Percentiles rank a stretch among this genome's conserved stretches.
These are phyloP conservation scores for Lacerta agilis DNA, from an alignment of 2,797 vertebrate species.

Conservation along the genomic window DNA sequence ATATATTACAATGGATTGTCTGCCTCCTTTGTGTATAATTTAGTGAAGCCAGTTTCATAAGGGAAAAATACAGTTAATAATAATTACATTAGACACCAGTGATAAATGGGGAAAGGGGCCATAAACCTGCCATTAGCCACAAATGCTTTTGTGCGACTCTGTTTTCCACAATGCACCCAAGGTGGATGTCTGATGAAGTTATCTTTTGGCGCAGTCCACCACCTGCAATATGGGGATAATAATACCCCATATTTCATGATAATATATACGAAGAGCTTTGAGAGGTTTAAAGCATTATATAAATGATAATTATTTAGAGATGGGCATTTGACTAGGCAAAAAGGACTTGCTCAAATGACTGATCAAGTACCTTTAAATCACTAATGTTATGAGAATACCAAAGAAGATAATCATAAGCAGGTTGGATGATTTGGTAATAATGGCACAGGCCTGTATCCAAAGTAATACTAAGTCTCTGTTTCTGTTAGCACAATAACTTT, in stretches of 20 bases:
- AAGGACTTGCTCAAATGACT: not conserved
- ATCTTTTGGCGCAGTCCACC: not conserved
- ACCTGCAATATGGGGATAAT: not conserved
- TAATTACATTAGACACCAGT: not conserved
- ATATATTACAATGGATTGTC: not conserved
- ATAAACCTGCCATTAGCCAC: not conserved
- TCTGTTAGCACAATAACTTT: too few relatives aligned
- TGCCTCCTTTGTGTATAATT: not conserved
- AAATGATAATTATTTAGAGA: not conserved
- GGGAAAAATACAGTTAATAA: conserved; percentile 13
- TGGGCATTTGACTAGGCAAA: not conserved
- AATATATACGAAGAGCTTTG: not conserved
- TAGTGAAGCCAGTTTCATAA: not conserved
- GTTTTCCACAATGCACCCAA: not conserved
- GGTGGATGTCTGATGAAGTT: not conserved
- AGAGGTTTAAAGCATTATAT: not conserved
- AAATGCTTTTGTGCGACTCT: not conserved
- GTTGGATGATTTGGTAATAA: not conserved
- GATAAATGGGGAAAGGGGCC: not conserved
- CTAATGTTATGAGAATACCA: not conserved
- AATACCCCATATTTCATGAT: not conserved
- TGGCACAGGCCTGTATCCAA: too few relatives aligned
- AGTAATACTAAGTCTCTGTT: too few relatives aligned
- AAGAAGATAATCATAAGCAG: not conserved
- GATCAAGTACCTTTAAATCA: not conserved